Evolutionary conservation across 2,797 vertebrate genomes (phyloP).

Genomic region (Sebastes nivosus): DNA sequence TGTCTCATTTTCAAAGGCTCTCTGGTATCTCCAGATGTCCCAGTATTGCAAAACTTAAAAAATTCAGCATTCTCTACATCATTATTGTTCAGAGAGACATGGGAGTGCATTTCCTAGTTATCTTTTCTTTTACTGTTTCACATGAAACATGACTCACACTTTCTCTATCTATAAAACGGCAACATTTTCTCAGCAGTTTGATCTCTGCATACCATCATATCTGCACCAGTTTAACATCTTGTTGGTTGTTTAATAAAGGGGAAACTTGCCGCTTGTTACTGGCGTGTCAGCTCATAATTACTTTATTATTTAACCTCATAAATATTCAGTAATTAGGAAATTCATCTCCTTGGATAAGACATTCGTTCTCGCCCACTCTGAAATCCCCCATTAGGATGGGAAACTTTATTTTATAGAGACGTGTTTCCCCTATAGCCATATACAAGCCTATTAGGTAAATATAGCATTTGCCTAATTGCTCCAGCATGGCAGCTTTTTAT

Average conservation of each 20-base stretch:
- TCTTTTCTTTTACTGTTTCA: not conserved
- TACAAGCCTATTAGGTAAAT: constrained; percentile 63
- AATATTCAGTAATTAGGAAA: constrained; percentile 65
- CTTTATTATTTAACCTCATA: constrained; percentile 64
- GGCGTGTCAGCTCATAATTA: constrained; percentile 39
- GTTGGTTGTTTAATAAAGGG: constrained; percentile 24
- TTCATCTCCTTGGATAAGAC: constrained; percentile 39
- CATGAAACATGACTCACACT: constrained; percentile 4
- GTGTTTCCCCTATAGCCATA: constrained; percentile 63
- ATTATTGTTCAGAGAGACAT: not conserved
- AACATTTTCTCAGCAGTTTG: not conserved
- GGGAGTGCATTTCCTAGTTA: not conserved
- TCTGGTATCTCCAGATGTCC: not conserved
- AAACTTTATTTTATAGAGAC: constrained; percentile 71
- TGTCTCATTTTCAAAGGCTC: not conserved
- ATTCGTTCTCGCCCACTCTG: constrained; percentile 37
- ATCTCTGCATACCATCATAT: not conserved
- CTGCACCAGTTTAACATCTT: constrained; percentile 10
- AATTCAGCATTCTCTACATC: not conserved
- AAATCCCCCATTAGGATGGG: constrained; percentile 58
- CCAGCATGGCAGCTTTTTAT: constrained; percentile 58
- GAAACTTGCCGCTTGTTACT: constrained; percentile 35
- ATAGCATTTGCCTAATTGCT: constrained; percentile 69
- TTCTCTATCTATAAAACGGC: not conserved
- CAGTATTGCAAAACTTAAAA: not conserved